Conservation (phyloP, 1,140 invertebrate genomes). For the Plodia interpunctella region DNA sequence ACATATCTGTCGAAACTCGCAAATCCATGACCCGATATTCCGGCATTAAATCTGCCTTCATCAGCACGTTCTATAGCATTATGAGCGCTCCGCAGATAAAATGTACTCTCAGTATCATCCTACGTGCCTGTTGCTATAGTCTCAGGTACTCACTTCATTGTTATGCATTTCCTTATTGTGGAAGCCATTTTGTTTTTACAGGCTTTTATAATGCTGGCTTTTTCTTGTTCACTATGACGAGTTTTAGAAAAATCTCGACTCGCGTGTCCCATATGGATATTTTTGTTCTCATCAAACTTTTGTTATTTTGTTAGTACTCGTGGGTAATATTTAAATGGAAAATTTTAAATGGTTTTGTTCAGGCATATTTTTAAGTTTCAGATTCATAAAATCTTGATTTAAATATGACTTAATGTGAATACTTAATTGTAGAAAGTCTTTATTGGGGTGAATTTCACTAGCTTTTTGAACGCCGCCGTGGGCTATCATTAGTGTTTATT, state of each 20-base stretch:
- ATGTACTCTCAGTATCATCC: background rate
- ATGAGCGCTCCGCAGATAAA: background rate
- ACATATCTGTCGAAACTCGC: too few species aligned
- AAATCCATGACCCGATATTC: too few species aligned
- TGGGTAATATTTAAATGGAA: too few species aligned
- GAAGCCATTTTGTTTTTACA: conserved; percentile 6
- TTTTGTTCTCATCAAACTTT: background rate
- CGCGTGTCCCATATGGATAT: background rate
- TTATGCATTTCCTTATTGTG: conserved; percentile 7
- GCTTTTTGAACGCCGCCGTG: too few species aligned
- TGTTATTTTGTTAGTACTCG: background rate
- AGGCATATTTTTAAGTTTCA: too few species aligned
- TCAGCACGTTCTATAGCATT: background rate
- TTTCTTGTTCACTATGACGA: background rate
- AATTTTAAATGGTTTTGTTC: too few species aligned
- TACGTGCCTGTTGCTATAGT: background rate
- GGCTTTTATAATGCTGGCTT: background rate
- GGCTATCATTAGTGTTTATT: too few species aligned
- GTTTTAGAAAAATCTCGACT: background rate
- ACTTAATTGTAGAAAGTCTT: too few species aligned
- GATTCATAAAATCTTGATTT: too few species aligned
- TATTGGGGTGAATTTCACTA: too few species aligned
- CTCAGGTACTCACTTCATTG: conserved; percentile 3
- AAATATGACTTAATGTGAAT: too few species aligned
- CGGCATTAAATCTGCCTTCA: too few species aligned